Evolutionary conservation across 2,888 invertebrate genomes (phyloP), one percentile per base, ranked within the genome.

Genomic region (Cremastinae sp.): DNA sequence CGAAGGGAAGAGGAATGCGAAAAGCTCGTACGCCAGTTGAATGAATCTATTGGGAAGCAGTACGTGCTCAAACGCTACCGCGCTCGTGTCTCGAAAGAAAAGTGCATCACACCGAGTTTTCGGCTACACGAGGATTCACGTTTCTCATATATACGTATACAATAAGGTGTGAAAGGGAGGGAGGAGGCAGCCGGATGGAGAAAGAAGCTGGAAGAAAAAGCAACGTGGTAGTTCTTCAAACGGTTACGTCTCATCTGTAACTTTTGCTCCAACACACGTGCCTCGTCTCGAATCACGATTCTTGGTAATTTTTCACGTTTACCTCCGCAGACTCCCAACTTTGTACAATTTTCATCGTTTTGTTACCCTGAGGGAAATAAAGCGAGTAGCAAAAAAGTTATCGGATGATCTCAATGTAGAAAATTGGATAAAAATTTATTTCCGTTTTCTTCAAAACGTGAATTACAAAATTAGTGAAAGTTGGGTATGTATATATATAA

Each of bases 401-500:
- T n/a, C n/a, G n/a, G n/a, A n/a, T n/a, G n/a, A n/a, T n/a, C n/a
- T 36, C 22, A 38, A 28, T 22, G 8, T 41, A 20, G 72, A 75
- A 45, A 53, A 59, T 54, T 53, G 36, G 43, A 70, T 75, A 64
- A 56, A 58, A 58, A 74, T 75, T 70, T 64, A 53, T 22, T 61
- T 34, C 34, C 16, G 61, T 10, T 8, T 38, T 18, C 36, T n/a
- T n/a, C n/a, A n/a, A n/a, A n/a, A n/a, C 49, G 47, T 43, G 41
- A 16, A 45, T 9, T 36, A 2, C 20, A 12, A 62, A 62, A 49
- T 36, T 2, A n/a, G 47, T 49, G 20, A 34, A 14, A 28, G 10
- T 10, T 49, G 47, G 12, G 34, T 45, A 49, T 2, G n/a, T 36
- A 41, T 22, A 10, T 14, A 9, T 4, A n/a, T 18, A 36, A 18